These are phyloP conservation scores for Coracopsis vasa DNA, from an alignment of 2,113 vertebrate genomes.

Conservation along the genomic window DNA sequence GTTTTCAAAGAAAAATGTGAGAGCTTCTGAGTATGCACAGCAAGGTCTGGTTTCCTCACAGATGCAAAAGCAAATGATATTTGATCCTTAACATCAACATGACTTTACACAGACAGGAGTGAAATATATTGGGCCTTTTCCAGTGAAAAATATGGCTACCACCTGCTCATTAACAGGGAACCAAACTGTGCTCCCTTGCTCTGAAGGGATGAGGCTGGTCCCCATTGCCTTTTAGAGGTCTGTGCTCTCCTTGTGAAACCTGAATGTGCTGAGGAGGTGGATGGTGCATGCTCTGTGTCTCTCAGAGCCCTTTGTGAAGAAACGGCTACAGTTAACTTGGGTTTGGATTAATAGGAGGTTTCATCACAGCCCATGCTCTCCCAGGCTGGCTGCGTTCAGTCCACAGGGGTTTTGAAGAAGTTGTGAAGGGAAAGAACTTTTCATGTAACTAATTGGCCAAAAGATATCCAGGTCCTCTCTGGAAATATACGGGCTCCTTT, in stretches of 20 bases:
- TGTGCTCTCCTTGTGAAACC: neutral
- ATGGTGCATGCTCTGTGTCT: fast-evolving
- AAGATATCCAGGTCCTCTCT: neutral
- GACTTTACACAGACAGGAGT: neutral
- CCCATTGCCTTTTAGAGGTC: neutral
- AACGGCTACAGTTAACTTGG: neutral
- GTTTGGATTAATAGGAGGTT: neutral
- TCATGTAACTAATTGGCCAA: neutral
- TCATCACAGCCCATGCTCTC: neutral
- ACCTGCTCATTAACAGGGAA: neutral
- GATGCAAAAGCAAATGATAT: neutral
- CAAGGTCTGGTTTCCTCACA: neutral
- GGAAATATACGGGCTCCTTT: neutral
- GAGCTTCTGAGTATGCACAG: neutral
- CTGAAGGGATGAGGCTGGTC: neutral
- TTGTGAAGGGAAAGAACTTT: neutral
- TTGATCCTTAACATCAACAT: neutral
- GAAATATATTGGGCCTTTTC: neutral
- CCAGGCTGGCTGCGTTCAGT: neutral
- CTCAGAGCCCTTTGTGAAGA: neutral
- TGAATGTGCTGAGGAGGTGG: neutral
- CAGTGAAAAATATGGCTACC: neutral
- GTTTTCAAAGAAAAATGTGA: neutral
- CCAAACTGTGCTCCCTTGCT: neutral
- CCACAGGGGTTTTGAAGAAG: fast-evolving